Conservation (phyloP, 2,888 invertebrate genomes). For the Seira ritae region DNA sequence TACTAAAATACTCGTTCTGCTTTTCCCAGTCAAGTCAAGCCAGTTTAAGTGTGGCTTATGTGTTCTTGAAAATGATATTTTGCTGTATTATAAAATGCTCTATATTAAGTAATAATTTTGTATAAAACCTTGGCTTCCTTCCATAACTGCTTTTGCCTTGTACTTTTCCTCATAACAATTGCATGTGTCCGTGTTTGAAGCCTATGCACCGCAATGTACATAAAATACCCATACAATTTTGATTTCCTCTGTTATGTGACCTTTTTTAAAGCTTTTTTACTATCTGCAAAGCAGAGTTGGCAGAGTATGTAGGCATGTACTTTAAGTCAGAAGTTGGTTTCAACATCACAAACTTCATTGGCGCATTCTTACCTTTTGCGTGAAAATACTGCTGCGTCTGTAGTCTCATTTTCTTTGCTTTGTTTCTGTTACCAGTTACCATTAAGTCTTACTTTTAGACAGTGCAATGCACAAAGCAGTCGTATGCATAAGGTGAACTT, state of each 20-base stretch:
- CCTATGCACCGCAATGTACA: neutral
- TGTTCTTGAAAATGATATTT: neutral
- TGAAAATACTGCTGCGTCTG: too few relatives aligned
- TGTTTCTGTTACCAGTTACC: too few relatives aligned
- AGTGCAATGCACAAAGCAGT: too few relatives aligned
- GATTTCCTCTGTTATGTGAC: too few relatives aligned
- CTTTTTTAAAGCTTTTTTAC: too few relatives aligned
- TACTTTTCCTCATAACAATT: neutral
- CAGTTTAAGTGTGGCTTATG: neutral
- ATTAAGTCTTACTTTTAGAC: too few relatives aligned
- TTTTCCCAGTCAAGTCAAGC: neutral
- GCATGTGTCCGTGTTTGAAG: neutral
- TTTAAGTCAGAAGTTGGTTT: slow-evolving; percentile 9
- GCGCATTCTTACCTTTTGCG: too few relatives aligned
- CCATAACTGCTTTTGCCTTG: slow-evolving; percentile 10
- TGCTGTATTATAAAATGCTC: neutral
- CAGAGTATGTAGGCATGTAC: too few relatives aligned
- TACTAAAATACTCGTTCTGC: neutral
- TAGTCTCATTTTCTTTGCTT: too few relatives aligned
- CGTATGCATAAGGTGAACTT: too few relatives aligned
- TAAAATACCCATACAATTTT: neutral
- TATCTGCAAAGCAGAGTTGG: too few relatives aligned
- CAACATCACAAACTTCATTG: too few relatives aligned
- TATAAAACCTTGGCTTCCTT: slow-evolving; percentile 25
- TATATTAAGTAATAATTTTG: neutral